A percentile compares a stretch with the other conserved stretches of the same genome.
Conservation (phyloP, 2,888 invertebrate genomes). For the Pherbina coryleti region DNA sequence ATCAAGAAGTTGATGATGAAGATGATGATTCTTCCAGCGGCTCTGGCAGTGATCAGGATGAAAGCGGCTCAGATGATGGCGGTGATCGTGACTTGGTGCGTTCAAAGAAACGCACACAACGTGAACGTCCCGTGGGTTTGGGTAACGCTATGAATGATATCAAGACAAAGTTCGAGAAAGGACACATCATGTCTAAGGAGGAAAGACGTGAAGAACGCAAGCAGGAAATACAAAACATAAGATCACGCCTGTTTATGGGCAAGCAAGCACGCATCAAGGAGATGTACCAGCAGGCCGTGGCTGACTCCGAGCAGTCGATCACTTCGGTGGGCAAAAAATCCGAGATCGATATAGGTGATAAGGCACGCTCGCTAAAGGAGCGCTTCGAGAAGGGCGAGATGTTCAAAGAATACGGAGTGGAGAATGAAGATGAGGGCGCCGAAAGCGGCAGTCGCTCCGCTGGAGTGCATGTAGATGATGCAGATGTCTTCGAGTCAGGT, state of each 20-base stretch:
- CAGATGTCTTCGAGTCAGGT: constrained; percentile 86
- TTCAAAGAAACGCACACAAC: constrained; percentile 73
- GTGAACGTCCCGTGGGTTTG: constrained; percentile 84
- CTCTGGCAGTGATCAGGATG: constrained; percentile 41
- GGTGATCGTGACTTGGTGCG: constrained; percentile 72
- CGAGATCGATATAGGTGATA: constrained; percentile 72
- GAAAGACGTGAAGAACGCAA: constrained; percentile 85
- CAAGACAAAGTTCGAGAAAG: constrained; percentile 85
- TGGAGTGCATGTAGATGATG: constrained; percentile 74
- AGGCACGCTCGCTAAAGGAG: constrained; percentile 79
- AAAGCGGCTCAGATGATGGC: constrained; percentile 62
- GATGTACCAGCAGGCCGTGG: constrained; percentile 90
- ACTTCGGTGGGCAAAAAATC: constrained; percentile 67
- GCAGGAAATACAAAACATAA: constrained; percentile 88
- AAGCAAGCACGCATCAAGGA: constrained; percentile 93
- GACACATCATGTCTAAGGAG: constrained; percentile 73
- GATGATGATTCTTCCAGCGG: constrained; percentile 71
- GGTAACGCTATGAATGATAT: constrained; percentile 85
- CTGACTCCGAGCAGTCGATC: constrained; percentile 77
- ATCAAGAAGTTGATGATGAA: constrained; percentile 72
- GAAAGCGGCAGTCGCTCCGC: constrained; percentile 34
- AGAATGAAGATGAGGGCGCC: constrained; percentile 72
- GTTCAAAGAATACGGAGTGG: constrained; percentile 77
- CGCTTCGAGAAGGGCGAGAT: constrained; percentile 85
- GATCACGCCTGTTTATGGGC: constrained; percentile 88